A percentile compares a stretch with the other conserved stretches of the same genome.
These are phyloP conservation scores for Drosophila kurseongensis DNA, from an alignment of 1,140 invertebrate genomes.

Conservation along the genomic window DNA sequence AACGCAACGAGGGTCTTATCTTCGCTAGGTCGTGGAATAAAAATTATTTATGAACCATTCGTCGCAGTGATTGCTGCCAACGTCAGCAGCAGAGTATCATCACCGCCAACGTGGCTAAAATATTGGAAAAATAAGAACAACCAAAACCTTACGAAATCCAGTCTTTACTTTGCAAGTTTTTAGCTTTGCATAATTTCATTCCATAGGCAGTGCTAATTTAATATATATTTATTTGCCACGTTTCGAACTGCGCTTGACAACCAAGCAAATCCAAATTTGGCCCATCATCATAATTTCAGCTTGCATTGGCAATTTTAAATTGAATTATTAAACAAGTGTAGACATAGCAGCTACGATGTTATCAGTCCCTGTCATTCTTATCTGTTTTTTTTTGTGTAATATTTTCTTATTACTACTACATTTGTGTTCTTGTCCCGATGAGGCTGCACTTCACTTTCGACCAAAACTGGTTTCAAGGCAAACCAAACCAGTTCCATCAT, in stretches of 20 bases:
- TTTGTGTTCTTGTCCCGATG: neutral
- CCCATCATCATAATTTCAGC: constrained; percentile 52
- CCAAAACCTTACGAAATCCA: constrained; percentile 11
- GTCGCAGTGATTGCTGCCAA: constrained; percentile 49
- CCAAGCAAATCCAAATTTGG: neutral
- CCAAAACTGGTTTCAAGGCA: constrained; percentile 64
- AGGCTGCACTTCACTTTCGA: constrained; percentile 71
- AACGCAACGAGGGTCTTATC: constrained; percentile 35
- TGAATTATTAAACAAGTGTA: constrained; percentile 9
- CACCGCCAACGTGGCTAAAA: constrained; percentile 68
- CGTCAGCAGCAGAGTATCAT: constrained; percentile 62
- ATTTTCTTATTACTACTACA: neutral
- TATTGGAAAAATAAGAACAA: constrained; percentile 12
- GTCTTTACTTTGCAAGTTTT: constrained; percentile 7
- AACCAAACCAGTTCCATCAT: constrained; percentile 62
- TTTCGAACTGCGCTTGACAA: constrained; percentile 35
- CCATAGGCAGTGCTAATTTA: constrained; percentile 12
- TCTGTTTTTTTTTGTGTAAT: constrained; percentile 42
- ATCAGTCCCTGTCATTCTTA: constrained; percentile 35
- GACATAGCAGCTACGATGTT: constrained; percentile 7
- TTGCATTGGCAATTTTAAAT: constrained; percentile 47
- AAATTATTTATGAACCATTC: constrained; percentile 27
- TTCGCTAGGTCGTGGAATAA: constrained; percentile 35
- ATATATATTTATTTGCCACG: constrained; percentile 57
- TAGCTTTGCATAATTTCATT: constrained; percentile 1